These are phyloP conservation scores for Tipula confusa DNA, from an alignment of 2,888 invertebrate species.

Conservation along the genomic window DNA sequence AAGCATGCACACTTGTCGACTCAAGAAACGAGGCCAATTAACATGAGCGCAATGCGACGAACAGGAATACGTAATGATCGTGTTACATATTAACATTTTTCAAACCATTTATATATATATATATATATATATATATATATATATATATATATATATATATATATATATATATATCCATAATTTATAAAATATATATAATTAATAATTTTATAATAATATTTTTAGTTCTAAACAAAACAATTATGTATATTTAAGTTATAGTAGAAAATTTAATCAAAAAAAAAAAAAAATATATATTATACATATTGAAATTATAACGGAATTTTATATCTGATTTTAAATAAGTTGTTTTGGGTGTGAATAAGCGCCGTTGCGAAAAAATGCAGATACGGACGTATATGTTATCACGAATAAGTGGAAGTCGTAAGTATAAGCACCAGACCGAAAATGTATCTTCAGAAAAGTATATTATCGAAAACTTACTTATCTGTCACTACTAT, in stretches of 20 bases:
- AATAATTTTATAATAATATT: constrained; percentile 20
- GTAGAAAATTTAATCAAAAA: background rate
- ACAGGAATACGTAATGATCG: background rate
- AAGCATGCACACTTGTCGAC: background rate
- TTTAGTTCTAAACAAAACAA: constrained; percentile 9
- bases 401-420: too few relatives aligned
- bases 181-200: background rate
- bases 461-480: too few relatives aligned
- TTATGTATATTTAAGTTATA: constrained; percentile 25
- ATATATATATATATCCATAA: background rate
- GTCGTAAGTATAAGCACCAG: too few relatives aligned
- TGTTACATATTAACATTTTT: background rate
- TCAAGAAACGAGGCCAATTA: background rate
- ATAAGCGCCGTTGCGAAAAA: too few relatives aligned
- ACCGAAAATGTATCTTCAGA: too few relatives aligned
- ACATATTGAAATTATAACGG: background rate
- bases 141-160: background rate
- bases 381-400: too few relatives aligned
- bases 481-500: too few relatives aligned
- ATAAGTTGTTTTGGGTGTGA: too few relatives aligned
- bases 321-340: too few relatives aligned
- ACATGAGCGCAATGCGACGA: background rate
- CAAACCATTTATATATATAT: background rate
- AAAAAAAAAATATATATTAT: background rate
- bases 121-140: background rate